Percentiles rank a stretch among this genome's conserved stretches.
Conservation (phyloP, 1,140 invertebrate species). For the Achroia grisella region DNA sequence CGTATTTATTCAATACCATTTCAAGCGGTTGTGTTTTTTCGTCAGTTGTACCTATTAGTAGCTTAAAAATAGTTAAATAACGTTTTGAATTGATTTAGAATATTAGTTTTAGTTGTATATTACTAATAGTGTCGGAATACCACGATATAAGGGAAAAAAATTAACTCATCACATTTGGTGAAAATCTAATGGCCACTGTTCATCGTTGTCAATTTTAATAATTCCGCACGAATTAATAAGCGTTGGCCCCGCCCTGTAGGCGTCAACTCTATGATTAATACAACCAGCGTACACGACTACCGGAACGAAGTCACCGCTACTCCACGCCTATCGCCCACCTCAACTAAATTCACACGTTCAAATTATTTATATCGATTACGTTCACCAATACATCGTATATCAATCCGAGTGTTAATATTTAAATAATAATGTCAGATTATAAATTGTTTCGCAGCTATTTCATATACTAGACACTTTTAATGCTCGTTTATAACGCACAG, state of each 20-base stretch:
- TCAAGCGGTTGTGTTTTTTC: too few relatives aligned
- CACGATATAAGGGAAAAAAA: too few relatives aligned
- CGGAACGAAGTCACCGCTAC: constrained; percentile 20
- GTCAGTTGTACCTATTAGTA: too few relatives aligned
- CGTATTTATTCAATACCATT: too few relatives aligned
- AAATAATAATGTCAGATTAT: constrained; percentile 38
- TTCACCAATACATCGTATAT: constrained; percentile 30
- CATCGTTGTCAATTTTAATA: constrained; percentile 51
- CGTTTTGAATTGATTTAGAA: too few relatives aligned
- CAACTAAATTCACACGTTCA: constrained; percentile 37
- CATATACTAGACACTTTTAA: constrained; percentile 21
- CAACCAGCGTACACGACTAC: constrained; percentile 34
- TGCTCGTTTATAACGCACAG: constrained; percentile 25
- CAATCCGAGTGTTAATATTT: constrained; percentile 43
- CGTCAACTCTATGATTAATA: constrained; percentile 63
- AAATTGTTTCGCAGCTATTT: constrained; percentile 27
- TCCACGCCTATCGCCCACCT: constrained; percentile 25
- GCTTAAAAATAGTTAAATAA: too few relatives aligned
- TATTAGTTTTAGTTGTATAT: too few relatives aligned
- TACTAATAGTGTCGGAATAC: too few relatives aligned
- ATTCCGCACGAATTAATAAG: constrained; percentile 65
- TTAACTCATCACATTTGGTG: constrained; percentile 1
- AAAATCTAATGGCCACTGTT: constrained; percentile 36
- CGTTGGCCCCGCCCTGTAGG: constrained; percentile 54
- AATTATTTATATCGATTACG: constrained; percentile 38